Evolutionary conservation across 2,888 invertebrate species (phyloP).

Genomic region (Xylocampa areola): DNA sequence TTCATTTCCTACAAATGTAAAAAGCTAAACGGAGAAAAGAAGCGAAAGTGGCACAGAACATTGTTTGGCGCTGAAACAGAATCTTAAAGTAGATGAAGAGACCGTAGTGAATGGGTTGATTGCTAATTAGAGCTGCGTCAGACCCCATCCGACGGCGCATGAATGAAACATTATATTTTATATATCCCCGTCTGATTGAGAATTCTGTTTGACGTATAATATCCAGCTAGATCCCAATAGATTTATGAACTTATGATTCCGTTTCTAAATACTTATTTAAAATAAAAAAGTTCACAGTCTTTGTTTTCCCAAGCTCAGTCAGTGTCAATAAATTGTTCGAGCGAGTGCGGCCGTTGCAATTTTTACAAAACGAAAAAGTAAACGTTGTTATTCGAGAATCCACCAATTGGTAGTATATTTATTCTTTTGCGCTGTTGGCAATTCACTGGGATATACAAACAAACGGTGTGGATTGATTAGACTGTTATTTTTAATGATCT

Average conservation of each 20-base stretch:
- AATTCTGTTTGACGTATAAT: slow-evolving; percentile 49
- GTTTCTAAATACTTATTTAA: slow-evolving; percentile 44
- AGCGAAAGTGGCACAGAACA: slow-evolving; percentile 37
- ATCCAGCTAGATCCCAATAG: slow-evolving; percentile 29
- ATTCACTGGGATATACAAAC: slow-evolving; percentile 45
- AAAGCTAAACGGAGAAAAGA: slow-evolving; percentile 15
- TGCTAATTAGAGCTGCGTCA: slow-evolving; percentile 49
- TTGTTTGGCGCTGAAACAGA: slow-evolving; percentile 51
- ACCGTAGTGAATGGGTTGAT: slow-evolving; percentile 43
- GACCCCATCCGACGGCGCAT: slow-evolving; percentile 20
- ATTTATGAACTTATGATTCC: slow-evolving; percentile 17
- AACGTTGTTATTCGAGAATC: slow-evolving; percentile 62
- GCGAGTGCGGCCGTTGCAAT: slow-evolving; percentile 65
- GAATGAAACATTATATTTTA: slow-evolving; percentile 55
- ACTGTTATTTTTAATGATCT: slow-evolving; percentile 44
- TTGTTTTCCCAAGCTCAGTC: slow-evolving; percentile 46
- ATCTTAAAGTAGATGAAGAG: slow-evolving; percentile 50
- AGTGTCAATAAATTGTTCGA: slow-evolving; percentile 63
- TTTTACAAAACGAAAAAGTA: slow-evolving; percentile 66
- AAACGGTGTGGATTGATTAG: slow-evolving; percentile 43
- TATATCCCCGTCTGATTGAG: slow-evolving; percentile 31
- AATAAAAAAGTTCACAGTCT: slow-evolving; percentile 35
- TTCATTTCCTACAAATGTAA: slow-evolving; percentile 24
- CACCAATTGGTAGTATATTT: slow-evolving; percentile 60
- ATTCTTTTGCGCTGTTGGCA: slow-evolving; percentile 57